Conservation (phyloP, 2,113 vertebrate species). For the Todiramphus saurophagus region DNA sequence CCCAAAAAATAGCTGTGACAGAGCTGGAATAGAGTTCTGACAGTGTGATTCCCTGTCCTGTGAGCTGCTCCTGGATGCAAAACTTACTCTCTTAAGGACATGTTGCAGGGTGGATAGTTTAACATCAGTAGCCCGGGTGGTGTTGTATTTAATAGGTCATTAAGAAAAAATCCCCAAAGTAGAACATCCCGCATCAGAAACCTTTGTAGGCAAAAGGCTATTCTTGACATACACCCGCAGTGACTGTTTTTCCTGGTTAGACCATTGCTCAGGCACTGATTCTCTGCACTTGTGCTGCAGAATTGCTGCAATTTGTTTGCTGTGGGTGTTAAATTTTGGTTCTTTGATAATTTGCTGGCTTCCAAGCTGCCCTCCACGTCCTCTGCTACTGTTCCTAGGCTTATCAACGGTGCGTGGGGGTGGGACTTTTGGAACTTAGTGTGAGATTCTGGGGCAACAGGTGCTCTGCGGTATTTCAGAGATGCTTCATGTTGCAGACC, state of each 20-base stretch:
- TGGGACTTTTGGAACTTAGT: neutral
- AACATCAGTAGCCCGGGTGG: neutral
- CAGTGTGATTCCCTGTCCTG: neutral
- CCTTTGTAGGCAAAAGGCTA: neutral
- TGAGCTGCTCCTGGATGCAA: neutral
- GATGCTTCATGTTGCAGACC: neutral
- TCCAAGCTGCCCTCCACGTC: neutral
- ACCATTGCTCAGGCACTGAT: neutral
- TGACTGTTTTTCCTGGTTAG: neutral
- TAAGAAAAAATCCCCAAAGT: neutral
- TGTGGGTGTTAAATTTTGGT: neutral
- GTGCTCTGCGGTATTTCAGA: neutral
- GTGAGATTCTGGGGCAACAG: neutral
- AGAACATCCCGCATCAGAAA: neutral
- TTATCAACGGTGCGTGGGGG: accelerated
- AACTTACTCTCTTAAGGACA: neutral
- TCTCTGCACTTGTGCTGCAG: neutral
- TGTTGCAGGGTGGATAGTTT: neutral
- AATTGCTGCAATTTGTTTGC: neutral
- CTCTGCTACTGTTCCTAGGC: neutral
- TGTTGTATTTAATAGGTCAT: neutral
- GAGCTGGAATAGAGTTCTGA: neutral
- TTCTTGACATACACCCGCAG: neutral
- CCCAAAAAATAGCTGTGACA: neutral
- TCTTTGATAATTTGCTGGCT: neutral